Evolutionary conservation across 2,113 vertebrate genomes (phyloP), one percentile per base, ranked within the genome.

Genomic region (Galemys pyrenaicus): DNA sequence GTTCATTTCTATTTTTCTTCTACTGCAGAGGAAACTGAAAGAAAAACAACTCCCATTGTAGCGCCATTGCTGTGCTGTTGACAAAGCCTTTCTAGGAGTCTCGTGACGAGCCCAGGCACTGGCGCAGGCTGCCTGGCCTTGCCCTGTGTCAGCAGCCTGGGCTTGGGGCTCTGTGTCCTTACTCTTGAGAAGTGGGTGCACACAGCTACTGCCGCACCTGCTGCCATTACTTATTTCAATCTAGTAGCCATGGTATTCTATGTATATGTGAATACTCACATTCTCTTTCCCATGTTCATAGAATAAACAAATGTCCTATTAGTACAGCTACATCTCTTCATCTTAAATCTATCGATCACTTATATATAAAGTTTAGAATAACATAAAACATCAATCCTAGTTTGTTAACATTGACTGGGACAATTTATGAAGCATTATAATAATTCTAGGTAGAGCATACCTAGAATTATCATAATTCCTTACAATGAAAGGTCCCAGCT

Each of bases 1-100:
- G 95, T 96, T 98, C 96, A 97, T 98, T 97, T 94, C 96, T 96
- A 98, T 56, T 98, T 98, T 98, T 88, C 80, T 94, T 96, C 93
- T 85, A 96, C 97, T 98, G 98, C 96, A 89, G 90, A 97, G 97
- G 97, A 98, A 98, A 98, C 71, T 70, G 89, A 92, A 95, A 95
- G 86, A 95, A 95, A 97, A 96, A 84, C 94, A 92, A 96, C 94
- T 93, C 87, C 35, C 60, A 88, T 96, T 97, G 70, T 56, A 4
- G 75, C 87, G 95, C 89, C 87, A 92, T 96, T 49, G 68, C n/a
- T 60, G 30, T 54, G 60, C 78, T 58, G 17, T 91, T 91, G 83
- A 84, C 70, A 87, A 35, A 67, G 4, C 9, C 44, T 91, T 86
- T 74, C 13, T 12, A 35, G 2, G 67, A n/a, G 56, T n/a, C 30